Conservation (phyloP, 2,888 invertebrate species). For the Blastobasis lacticolella region DNA sequence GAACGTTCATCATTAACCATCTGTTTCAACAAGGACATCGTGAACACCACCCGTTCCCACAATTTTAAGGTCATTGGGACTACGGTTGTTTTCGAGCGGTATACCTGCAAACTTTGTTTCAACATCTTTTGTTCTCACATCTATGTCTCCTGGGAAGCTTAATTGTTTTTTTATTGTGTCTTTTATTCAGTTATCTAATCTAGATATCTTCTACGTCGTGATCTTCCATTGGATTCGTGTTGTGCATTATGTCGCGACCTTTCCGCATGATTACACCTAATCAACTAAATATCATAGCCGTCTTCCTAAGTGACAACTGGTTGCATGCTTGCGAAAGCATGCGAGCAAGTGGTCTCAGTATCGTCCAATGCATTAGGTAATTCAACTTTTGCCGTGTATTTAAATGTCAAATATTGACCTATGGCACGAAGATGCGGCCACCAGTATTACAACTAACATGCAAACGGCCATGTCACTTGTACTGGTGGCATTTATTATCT, state of each 20-base stretch:
- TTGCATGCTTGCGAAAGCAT: slow-evolving; percentile 14
- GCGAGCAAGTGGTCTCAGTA: slow-evolving; percentile 10
- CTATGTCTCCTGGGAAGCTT: no score
- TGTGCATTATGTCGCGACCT: slow-evolving; percentile 30
- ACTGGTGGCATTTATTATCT: slow-evolving; percentile 1
- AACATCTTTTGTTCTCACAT: background rate
- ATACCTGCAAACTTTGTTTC: background rate
- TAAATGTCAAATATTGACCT: slow-evolving; percentile 70
- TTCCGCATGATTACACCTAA: slow-evolving; percentile 37
- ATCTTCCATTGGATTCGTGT: slow-evolving; percentile 38
- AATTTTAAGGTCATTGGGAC: slow-evolving; percentile 34
- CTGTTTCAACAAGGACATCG: slow-evolving; percentile 44
- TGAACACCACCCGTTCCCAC: slow-evolving; percentile 41
- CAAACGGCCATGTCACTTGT: background rate
- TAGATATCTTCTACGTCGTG: slow-evolving; percentile 30
- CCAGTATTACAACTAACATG: slow-evolving; percentile 29
- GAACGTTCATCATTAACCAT: slow-evolving; percentile 28
- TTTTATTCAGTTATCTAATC: slow-evolving; percentile 12
- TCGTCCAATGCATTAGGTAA: slow-evolving; percentile 38
- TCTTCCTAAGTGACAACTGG: slow-evolving; percentile 17
- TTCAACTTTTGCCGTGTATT: slow-evolving; percentile 35
- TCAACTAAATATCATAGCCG: slow-evolving; percentile 35
- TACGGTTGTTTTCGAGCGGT: slow-evolving; percentile 15
- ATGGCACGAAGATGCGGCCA: slow-evolving; percentile 43
- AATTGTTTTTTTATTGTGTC: no score